These are phyloP conservation scores for Oreochromis mossambicus DNA, from an alignment of 2,797 vertebrate genomes.

Conservation along the genomic window DNA sequence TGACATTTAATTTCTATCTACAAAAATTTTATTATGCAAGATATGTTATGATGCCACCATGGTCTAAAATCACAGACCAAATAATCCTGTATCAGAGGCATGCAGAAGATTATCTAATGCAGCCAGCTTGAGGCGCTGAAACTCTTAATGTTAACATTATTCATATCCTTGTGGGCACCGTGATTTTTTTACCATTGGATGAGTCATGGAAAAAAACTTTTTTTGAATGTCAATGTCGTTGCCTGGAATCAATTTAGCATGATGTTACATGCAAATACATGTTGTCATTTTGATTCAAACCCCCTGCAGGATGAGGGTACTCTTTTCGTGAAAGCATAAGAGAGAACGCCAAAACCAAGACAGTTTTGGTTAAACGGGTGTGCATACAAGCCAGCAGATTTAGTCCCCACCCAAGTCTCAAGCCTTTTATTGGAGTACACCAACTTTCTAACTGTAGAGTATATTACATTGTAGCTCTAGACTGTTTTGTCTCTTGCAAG, in stretches of 20 bases:
- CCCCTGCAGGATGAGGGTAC: slow-evolving; percentile 9
- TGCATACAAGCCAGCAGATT: slow-evolving; percentile 1
- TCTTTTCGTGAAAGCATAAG: slow-evolving; percentile 9
- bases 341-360: slow-evolving; percentile 7
- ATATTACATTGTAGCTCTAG: background rate
- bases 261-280: slow-evolving; percentile 20
- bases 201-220: background rate
- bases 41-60: background rate
- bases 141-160: slow-evolving; percentile 39
- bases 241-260: slow-evolving; percentile 37
- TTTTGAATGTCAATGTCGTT: slow-evolving; percentile 13
- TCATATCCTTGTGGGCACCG: slow-evolving; percentile 37
- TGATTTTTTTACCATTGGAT: slow-evolving; percentile 34
- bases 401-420: background rate
- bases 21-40: background rate
- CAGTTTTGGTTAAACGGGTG: slow-evolving; percentile 16
- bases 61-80: background rate
- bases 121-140: slow-evolving; percentile 26
- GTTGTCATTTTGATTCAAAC: slow-evolving; percentile 32
- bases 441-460: background rate
- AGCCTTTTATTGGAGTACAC: background rate
- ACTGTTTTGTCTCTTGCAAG: background rate
- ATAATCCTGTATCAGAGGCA: background rate
- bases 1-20: background rate
- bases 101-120: background rate